Base-by-base conservation (phyloP, 2,888 invertebrate species). In the Steinernema hermaphroditum region DNA sequence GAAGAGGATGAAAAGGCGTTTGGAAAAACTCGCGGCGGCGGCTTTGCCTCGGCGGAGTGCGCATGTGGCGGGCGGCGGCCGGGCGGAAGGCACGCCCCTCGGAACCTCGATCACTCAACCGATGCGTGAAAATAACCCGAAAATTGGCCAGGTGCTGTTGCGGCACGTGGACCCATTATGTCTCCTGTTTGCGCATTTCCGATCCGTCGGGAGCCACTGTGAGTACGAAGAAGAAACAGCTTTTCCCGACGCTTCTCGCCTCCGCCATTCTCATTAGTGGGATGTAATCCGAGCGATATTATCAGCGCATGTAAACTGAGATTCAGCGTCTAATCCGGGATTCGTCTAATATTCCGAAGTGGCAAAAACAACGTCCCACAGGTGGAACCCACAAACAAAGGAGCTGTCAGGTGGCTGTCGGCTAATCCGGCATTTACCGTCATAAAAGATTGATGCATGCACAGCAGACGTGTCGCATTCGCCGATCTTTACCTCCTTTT, bases 1-100 rank as follows among this genome's bases (percentile, higher is more conserved):
- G 1, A 22, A 22, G 2, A 24, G 50, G 19, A 22, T 12, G 50
- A 50, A 50, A 34, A 62, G 62, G 34, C 62, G 62, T 12, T 16
- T 32, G 62, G 62, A 62, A 62, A 54, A 50, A 50, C 50, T 50
- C 50, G 50, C 50, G 19, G 50, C 50, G 22, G 50, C n/a, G n/a
- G n/a, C n/a, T n/a, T 24, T 24, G 50, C 50, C 22, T 50, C 50
- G 50, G 50, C 50, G 9, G 19, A 50, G 24, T 50, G 50, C 50
- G 50, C 50, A 22, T 50, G 50, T 50, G 50, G 50, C 50, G 19
- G 50, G 12, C 50, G 50, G 32, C 62, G 62, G 54, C 14, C 24
- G 54, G 62, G 37, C 32, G 24, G 22, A 54, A 54, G 54, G 16
- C n/a, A 1, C 62, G 32, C 62, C 62, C 32, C 34, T 62, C 34